Percentiles rank a stretch among this genome's conserved stretches.
phyloP scores from a whole-genome alignment of 2,113 vertebrate species.

The Mixornis gularis region DNA sequence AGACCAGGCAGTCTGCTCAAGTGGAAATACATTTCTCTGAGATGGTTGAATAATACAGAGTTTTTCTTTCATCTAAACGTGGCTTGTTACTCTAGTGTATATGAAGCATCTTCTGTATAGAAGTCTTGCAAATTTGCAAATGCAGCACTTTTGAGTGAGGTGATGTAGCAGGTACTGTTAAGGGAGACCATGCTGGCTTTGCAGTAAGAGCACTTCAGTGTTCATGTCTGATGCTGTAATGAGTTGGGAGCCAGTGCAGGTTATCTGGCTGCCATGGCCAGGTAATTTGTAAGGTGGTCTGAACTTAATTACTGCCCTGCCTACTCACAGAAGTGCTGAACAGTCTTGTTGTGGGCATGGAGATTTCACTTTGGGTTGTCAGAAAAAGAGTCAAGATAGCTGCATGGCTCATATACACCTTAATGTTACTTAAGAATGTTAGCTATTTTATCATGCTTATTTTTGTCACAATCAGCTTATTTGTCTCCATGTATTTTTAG shows the following conservation, averaged over 20 bases:
- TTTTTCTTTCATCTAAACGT: neutral
- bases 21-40: neutral
- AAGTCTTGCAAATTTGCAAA: neutral
- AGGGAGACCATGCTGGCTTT: neutral
- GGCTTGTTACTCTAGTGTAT: neutral
- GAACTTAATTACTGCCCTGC: neutral
- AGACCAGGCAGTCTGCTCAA: neutral
- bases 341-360: neutral
- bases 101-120: neutral
- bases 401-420: neutral
- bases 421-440: neutral
- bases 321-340: neutral
- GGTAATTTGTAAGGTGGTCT: neutral
- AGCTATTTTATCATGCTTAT: neutral
- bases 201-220: neutral
- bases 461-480: neutral
- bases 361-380: neutral
- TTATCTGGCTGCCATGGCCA: neutral
- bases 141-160: neutral
- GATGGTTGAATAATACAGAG: neutral
- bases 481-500: neutral
- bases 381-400: neutral
- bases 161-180: neutral
- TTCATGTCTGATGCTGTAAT: neutral
- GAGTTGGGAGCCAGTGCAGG: too few relatives aligned